phyloP scores from a whole-genome alignment of 2,113 vertebrate species.

The Hippocampus mohnikei region DNA sequence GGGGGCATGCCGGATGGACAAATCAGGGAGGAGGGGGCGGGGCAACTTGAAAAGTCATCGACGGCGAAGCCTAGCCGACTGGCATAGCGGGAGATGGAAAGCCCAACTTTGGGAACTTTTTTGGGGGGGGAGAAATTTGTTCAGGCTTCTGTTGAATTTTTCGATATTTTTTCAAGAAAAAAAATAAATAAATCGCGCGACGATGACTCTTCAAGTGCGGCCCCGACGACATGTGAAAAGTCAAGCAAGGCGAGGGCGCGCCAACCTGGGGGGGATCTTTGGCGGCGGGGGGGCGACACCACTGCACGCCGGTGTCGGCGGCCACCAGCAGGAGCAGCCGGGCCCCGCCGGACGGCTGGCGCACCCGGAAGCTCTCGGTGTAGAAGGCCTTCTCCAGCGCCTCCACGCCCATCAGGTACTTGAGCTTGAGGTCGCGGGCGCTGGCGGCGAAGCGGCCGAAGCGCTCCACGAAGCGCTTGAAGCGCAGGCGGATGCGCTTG shows the following conservation, averaged over 20 bases:
- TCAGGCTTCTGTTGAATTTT: no score
- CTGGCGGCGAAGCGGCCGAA: slow-evolving; percentile 91
- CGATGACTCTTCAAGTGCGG: no score
- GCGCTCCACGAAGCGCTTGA: slow-evolving; percentile 93
- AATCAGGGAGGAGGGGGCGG: no score
- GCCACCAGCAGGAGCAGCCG: slow-evolving; percentile 83
- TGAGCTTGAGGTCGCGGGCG: slow-evolving; percentile 90
- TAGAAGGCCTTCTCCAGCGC: slow-evolving; percentile 88
- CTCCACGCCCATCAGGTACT: slow-evolving; percentile 97
- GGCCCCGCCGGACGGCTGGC: slow-evolving; percentile 75
- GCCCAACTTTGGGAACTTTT: no score
- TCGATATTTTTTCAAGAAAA: no score
- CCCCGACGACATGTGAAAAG: no score
- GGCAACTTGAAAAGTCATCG: no score
- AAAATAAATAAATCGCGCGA: no score
- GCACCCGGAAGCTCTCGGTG: slow-evolving; percentile 91
- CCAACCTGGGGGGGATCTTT: slow-evolving; percentile 74
- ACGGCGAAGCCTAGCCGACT: no score
- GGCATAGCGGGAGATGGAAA: no score
- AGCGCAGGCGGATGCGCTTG: slow-evolving; percentile 93
- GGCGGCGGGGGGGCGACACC: slow-evolving; percentile 59
- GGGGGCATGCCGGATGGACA: background rate
- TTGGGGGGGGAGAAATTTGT: no score
- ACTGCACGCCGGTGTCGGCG: slow-evolving; percentile 89
- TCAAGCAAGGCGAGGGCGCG: no score